These are phyloP conservation scores for Centruroides sculpturatus DNA, from an alignment of 1,140 invertebrate species.

Conservation along the genomic window DNA sequence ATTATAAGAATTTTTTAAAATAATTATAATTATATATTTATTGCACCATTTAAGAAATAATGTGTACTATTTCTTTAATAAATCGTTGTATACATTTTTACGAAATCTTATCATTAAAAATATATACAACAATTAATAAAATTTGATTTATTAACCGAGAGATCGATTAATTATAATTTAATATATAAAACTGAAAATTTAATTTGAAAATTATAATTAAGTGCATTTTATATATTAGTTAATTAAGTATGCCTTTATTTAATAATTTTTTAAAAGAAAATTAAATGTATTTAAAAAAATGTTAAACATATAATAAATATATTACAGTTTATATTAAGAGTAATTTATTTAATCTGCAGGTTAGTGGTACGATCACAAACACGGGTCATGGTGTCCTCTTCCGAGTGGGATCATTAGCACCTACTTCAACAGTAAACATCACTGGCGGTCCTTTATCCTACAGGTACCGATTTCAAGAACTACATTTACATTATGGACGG, in stretches of 20 bases:
- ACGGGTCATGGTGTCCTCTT: slow-evolving; percentile 13
- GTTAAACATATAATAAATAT: not conserved
- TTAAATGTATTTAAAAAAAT: not conserved
- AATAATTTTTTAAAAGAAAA: not conserved
- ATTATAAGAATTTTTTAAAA: not conserved
- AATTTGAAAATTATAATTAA: not conserved
- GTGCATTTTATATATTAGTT: not conserved
- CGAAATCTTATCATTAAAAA: too few relatives aligned
- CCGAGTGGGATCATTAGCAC: not conserved
- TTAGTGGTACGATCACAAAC: slow-evolving; percentile 13
- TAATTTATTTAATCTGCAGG: not conserved
- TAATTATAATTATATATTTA: not conserved
- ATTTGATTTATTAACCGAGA: not conserved
- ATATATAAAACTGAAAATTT: not conserved
- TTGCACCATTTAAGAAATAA: not conserved
- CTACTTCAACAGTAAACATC: slow-evolving; percentile 53
- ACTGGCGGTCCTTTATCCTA: slow-evolving; percentile 91
- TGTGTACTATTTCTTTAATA: not conserved
- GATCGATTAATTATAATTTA: not conserved
- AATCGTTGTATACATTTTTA: not conserved
- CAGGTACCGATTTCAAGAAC: slow-evolving; percentile 71
- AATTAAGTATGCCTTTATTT: not conserved
- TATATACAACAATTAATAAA: not conserved
- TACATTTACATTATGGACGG: slow-evolving; percentile 86
- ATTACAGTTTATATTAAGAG: not conserved